These are phyloP conservation scores for Protophormia terraenovae DNA, from an alignment of 2,888 invertebrate genomes.

Conservation along the genomic window DNA sequence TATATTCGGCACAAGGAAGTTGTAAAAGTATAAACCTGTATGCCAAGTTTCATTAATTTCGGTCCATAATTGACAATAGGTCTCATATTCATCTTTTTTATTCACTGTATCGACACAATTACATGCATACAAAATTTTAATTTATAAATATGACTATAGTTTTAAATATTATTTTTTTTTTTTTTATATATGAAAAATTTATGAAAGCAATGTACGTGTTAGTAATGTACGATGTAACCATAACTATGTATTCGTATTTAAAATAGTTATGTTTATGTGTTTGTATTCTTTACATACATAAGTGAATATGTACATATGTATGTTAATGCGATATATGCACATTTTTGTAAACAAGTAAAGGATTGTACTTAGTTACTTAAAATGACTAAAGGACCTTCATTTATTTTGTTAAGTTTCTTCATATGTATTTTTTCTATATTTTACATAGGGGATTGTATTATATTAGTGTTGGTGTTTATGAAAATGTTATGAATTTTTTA, in stretches of 20 bases:
- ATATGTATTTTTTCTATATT: background rate
- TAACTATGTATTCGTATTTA: background rate
- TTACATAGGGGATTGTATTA: constrained; percentile 17
- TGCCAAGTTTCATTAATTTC: too few species aligned
- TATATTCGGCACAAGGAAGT: too few species aligned
- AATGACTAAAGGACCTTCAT: constrained; percentile 31
- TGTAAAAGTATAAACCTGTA: too few species aligned
- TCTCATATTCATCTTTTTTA: too few species aligned
- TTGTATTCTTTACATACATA: background rate
- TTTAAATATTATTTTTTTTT: too few species aligned
- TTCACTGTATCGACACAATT: too few species aligned
- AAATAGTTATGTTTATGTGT: background rate
- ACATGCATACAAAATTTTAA: background rate
- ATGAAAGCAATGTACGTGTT: background rate
- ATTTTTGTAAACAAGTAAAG: constrained; percentile 10
- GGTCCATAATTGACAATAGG: too few species aligned
- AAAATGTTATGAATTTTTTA: constrained; percentile 59
- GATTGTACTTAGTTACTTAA: background rate
- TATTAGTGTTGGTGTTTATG: background rate
- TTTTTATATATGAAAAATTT: background rate
- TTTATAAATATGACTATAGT: background rate
- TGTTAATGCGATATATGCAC: background rate
- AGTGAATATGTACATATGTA: background rate
- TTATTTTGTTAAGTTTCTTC: constrained; percentile 1
- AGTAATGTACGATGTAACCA: background rate